phyloP scores from a whole-genome alignment of 2,888 invertebrate genomes.

The Volucella inanis region DNA sequence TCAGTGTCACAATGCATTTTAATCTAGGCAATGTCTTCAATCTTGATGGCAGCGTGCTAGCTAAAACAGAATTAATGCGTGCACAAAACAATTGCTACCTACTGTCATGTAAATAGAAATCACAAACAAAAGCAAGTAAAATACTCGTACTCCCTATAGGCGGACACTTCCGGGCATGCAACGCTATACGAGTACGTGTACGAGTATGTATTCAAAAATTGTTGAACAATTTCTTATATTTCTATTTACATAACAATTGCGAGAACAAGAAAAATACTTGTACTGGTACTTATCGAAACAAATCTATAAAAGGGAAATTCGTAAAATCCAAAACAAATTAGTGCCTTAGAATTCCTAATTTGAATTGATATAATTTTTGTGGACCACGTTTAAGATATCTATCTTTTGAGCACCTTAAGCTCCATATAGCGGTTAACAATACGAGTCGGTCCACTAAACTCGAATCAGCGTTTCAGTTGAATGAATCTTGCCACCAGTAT shows the following conservation, averaged over 20 bases:
- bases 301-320: background rate
- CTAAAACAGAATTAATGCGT: conserved; percentile 64
- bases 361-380: conserved; percentile 36
- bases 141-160: conserved; percentile 1
- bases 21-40: background rate
- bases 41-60: background rate
- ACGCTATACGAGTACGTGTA: background rate
- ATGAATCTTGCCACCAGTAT: conserved; percentile 40
- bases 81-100: conserved; percentile 46
- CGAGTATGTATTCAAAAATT: too few species aligned
- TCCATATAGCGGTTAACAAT: conserved; percentile 39
- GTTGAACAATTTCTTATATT: too few species aligned
- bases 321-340: background rate
- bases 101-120: conserved; percentile 54
- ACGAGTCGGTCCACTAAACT: conserved; percentile 64
- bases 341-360: conserved; percentile 21
- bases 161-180: conserved; percentile 53
- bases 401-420: background rate
- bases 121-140: conserved; percentile 45
- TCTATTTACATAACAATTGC: too few species aligned
- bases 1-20: conserved; percentile 6
- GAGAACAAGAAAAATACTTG: background rate
- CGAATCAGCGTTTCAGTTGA: conserved; percentile 59
- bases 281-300: background rate
- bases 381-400: conserved; percentile 40